Base-by-base conservation (phyloP, 2,113 vertebrate species). In the Prionailurus bengalensis region DNA sequence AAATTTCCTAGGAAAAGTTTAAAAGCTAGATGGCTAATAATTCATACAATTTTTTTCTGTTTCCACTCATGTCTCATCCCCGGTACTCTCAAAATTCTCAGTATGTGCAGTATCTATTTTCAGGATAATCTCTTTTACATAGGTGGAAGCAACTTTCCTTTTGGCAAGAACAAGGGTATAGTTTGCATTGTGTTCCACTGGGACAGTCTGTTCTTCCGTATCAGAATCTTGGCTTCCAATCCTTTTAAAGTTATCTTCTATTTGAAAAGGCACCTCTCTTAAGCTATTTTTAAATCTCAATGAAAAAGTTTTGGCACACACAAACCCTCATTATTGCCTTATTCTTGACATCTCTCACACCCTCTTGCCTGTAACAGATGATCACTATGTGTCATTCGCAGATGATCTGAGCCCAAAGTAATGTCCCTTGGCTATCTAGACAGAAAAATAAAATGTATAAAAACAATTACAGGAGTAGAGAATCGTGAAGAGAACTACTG, bases 401-500 rank as follows among this genome's bases (percentile, higher is more conserved):
- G 97, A 98, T 97, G 94, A 97, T 96, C 73, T 98, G 98, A 76
- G 98, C 98, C 61, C 97, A 98, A 98, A 98, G 94, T n/a, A 94
- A 97, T 98, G 94, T 95, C 97, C 93, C 93, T 93, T 97, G 82
- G 95, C 97, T 98, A 97, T 97, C 97, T 97, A 98, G 19, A 98
- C 93, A 98, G 91, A 97, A 98, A 98, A 39, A 29, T 31, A 42
- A 55, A 7, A 97, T 95, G 74, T 61, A 96, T 82, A 98, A 97
- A 98, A 98, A 97, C 95, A 97, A 95, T 98, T 98, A 98, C 79
- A 98, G 95, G 98, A 98, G 98, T 98, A 98, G 97, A 98, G 96
- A 95, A 98, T 97, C 97, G 97, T 95, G 98, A 36, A n/a, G 53
- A 96, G 83, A 97, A 97, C 96, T 98, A 98, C 97, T 98, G 98